Evolutionary conservation across 2,797 vertebrate genomes (phyloP).

Genomic region (Falco columbarius): DNA sequence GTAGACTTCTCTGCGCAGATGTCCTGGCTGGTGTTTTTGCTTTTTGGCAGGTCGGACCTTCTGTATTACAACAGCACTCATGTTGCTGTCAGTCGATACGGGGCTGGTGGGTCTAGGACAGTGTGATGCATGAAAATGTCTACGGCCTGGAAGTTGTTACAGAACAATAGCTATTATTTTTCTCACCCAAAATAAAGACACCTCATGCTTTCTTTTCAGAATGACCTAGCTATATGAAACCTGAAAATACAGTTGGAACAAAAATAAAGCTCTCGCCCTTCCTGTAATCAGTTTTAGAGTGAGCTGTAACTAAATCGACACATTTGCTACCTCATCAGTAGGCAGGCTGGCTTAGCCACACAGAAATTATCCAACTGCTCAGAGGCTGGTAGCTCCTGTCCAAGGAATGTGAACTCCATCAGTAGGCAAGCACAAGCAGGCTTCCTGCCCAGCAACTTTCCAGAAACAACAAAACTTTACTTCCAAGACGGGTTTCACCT

Average conservation of each 20-base stretch:
- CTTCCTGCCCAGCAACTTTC: not conserved
- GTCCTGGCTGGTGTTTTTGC: constrained; percentile 91
- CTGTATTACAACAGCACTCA: constrained; percentile 93
- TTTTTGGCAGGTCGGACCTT: constrained; percentile 93
- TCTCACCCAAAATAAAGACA: not conserved
- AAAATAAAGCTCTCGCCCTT: not conserved
- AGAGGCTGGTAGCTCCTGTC: not conserved
- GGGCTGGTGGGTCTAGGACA: constrained; percentile 93
- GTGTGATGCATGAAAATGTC: constrained; percentile 90
- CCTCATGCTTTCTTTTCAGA: not conserved
- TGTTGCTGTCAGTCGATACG: constrained; percentile 95
- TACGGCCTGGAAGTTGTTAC: constrained; percentile 82
- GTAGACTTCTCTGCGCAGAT: constrained; percentile 92
- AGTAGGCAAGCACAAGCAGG: not conserved
- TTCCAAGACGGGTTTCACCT: not conserved
- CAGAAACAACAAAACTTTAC: not conserved
- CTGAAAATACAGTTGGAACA: not conserved
- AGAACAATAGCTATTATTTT: not conserved
- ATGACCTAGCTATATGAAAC: not conserved
- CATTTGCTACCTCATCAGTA: not conserved
- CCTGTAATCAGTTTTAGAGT: not conserved
- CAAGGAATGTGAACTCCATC: not conserved
- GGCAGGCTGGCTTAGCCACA: not conserved
- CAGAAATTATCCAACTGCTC: not conserved
- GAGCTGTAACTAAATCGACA: not conserved